Evolutionary conservation across 2,888 invertebrate species (phyloP), one percentile per base, ranked within the genome.

Genomic region (Cloeon dipterum): DNA sequence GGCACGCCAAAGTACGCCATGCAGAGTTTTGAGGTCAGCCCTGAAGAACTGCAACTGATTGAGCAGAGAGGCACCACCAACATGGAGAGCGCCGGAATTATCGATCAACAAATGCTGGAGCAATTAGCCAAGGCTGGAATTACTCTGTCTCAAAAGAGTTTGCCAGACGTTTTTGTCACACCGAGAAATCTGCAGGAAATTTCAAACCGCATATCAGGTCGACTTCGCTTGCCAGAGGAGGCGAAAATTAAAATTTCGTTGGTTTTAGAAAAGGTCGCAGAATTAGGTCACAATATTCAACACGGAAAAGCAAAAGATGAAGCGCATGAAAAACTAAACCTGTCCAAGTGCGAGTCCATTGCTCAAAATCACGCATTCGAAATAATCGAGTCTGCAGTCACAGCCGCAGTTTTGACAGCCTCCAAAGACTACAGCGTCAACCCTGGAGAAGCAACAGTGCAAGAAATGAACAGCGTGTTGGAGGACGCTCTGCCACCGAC

Each of bases 1-100:
- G 70, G 70, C 1, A 61, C 59, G 26, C 57, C 69, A 32, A 70
- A 74, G 47, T 74, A 73, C 51, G 73, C 72, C 2, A 72, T 74
- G 2, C 74, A 74, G 56, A 73, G 74, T 43, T 74, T 73, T 48
- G 60, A 62, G 39, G 60, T 65, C 4, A 59, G 58, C 2, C 59
- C 61, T 0, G 63, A 63, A 41, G 62, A 62, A 40, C 42, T 63
- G 8, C 51, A 49, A 7, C 44, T 59, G 10, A 46, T 62, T 8
- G 29, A 29, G n/a, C 29, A 29, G n/a, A n/a, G 13, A 29, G 16
- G 16, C 16, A 10, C 8, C n/a, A 14, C 7, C 14, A 14, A 14
- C n/a, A 29, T 14, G 8, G 29, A 29, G n/a, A 16, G 16, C n/a
- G 16, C 13, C 5, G 29, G 29, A 29, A 16, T 32, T 20, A 40